Evolutionary conservation across 2,888 invertebrate genomes (phyloP).

Genomic region (Nematopogon swammerdamellus): DNA sequence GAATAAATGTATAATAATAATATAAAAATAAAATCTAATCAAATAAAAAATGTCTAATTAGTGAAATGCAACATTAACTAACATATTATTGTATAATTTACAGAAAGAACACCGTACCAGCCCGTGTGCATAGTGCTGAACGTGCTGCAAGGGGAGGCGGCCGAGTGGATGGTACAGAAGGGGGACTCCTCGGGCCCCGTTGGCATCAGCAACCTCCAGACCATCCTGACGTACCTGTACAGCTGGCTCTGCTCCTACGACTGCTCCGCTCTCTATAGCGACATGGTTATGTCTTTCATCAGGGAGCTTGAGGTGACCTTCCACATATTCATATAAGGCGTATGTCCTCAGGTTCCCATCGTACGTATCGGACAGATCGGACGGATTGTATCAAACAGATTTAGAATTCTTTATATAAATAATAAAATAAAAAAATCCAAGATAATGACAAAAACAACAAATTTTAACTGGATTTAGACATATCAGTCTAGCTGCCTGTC

Average conservation of each 20-base stretch:
- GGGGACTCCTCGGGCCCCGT: conserved; percentile 33
- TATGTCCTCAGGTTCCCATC: no score
- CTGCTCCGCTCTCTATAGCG: conserved; percentile 59
- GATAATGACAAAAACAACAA: no score
- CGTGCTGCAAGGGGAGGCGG: conserved; percentile 34
- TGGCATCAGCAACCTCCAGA: conserved; percentile 52
- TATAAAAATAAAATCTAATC: not conserved
- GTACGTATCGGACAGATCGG: no score
- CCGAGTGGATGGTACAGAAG: conserved; percentile 38
- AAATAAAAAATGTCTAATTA: not conserved
- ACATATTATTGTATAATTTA: conserved; percentile 1
- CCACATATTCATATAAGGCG: no score
- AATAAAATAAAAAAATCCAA: no score
- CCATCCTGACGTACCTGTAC: conserved; percentile 63
- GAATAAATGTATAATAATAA: no score
- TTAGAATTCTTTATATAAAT: no score
- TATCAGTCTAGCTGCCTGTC: no score
- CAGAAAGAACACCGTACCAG: conserved; percentile 50
- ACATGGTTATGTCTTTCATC: conserved; percentile 66
- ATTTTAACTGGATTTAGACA: no score
- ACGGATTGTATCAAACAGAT: no score
- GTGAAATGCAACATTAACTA: not conserved
- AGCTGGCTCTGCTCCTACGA: conserved; percentile 65
- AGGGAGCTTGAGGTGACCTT: conserved; percentile 53
- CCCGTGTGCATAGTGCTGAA: conserved; percentile 60